Evolutionary conservation across 2,888 invertebrate species (phyloP), one percentile per base, ranked within the genome.

Genomic region (Sycophila texana): DNA sequence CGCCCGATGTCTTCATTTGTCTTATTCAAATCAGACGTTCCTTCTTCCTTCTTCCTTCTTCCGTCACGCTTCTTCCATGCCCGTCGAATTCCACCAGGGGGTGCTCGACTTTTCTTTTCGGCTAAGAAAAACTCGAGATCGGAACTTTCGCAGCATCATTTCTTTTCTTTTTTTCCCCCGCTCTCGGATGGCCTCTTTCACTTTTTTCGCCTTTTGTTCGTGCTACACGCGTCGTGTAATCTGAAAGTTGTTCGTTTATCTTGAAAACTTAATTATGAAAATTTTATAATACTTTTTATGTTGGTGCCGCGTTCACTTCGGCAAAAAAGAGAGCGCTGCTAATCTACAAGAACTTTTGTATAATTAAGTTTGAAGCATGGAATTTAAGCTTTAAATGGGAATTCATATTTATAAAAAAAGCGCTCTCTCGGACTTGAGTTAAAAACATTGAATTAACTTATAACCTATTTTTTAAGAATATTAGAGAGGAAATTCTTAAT

Each of bases 1-100:
- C 75, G 71, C 74, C 10, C n/a, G 49, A 74, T 74, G 70, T 77
- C 80, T 80, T 80, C 80, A 80, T 80, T 80, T 77, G 80, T 80
- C 77, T 80, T 80, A 80, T 80, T 80, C 77, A 80, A 77, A 80
- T 80, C 70, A 70, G 63, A 74, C 67, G 70, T 39, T 57, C 30
- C n/a, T n/a, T n/a, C n/a, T n/a, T n/a, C n/a, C n/a, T n/a, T n/a
- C n/a, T n/a, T n/a, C n/a, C n/a, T n/a, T n/a, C n/a, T n/a, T n/a
- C n/a, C n/a, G n/a, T n/a, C n/a, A n/a, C n/a, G n/a, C n/a, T 47
- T 55, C 12, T 4, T 5, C 57, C 53, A 26, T 47, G 74, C 60
- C 60, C 70, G 63, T 77, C 55, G 70, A 68, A 75, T 75, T 66
- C 66, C 57, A 18, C 20, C 2, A 30, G 26, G 57, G 53, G 74